A percentile compares a stretch with the other conserved stretches of the same genome.
phyloP scores from a whole-genome alignment of 2,113 vertebrate genomes.

The Pogona vitticeps region DNA sequence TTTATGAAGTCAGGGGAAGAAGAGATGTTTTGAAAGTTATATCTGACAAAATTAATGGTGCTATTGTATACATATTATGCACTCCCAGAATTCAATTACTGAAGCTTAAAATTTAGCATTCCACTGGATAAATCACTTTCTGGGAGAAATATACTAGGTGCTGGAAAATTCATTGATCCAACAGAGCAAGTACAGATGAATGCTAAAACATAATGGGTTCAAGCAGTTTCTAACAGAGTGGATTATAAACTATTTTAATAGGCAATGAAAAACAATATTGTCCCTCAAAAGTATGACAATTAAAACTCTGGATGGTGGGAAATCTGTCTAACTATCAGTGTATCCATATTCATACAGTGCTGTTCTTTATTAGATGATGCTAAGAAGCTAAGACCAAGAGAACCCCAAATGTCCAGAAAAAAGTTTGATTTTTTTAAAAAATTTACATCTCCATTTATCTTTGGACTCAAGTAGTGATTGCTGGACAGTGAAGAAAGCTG shows the following conservation, averaged over 20 bases:
- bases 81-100: neutral
- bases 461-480: neutral
- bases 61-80: neutral
- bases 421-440: no score
- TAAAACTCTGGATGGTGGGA: neutral
- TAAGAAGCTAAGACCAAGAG: neutral
- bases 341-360: neutral
- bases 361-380: neutral
- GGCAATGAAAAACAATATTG: neutral
- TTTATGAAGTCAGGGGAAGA: neutral
- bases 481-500: no score
- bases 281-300: neutral
- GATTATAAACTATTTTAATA: conserved; percentile 27
- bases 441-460: neutral
- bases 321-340: neutral
- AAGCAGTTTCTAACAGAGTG: neutral
- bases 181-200: neutral
- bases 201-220: neutral
- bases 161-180: neutral
- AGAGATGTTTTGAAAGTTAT: neutral
- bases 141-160: neutral
- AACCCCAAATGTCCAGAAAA: neutral
- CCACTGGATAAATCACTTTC: neutral
- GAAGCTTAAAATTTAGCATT: conserved; percentile 3
- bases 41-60: neutral